phyloP scores from a whole-genome alignment of 2,113 vertebrate genomes.

The Tenrec ecaudatus region DNA sequence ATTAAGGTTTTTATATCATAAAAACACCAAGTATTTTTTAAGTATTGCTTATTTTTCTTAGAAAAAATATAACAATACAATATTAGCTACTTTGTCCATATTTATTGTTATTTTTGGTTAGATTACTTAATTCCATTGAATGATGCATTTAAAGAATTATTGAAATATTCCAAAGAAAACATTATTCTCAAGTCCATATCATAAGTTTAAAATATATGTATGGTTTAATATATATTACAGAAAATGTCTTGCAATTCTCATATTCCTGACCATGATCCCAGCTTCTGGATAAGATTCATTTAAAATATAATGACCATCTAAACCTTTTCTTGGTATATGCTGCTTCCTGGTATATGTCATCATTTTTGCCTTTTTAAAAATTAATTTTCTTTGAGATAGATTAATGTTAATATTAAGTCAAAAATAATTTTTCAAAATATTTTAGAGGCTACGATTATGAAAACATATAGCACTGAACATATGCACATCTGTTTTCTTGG shows the following conservation, averaged over 20 bases:
- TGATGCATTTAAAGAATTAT: slow-evolving; percentile 43
- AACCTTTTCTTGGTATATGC: background rate
- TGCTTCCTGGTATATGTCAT: background rate
- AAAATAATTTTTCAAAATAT: slow-evolving; percentile 40
- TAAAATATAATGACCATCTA: background rate
- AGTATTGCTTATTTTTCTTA: background rate
- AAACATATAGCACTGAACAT: slow-evolving; percentile 52
- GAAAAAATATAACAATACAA: slow-evolving; percentile 43
- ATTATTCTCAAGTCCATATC: slow-evolving; percentile 5
- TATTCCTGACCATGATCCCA: slow-evolving; percentile 10
- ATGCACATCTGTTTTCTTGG: slow-evolving; percentile 44
- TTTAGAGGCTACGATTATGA: slow-evolving; percentile 57
- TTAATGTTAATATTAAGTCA: slow-evolving; percentile 58
- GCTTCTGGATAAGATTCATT: background rate
- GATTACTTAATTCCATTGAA: background rate
- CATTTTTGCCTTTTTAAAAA: slow-evolving; percentile 33
- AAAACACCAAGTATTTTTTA: background rate
- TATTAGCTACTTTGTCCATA: background rate
- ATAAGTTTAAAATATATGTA: background rate
- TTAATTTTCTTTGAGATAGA: slow-evolving; percentile 44
- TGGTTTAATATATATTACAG: slow-evolving; percentile 1
- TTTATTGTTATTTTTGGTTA: slow-evolving; percentile 8
- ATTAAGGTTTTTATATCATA: background rate
- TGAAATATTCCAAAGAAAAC: slow-evolving; percentile 23
- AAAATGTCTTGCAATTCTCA: background rate